phyloP scores from a whole-genome alignment of 2,113 vertebrate species.

The Pongo abelii region DNA sequence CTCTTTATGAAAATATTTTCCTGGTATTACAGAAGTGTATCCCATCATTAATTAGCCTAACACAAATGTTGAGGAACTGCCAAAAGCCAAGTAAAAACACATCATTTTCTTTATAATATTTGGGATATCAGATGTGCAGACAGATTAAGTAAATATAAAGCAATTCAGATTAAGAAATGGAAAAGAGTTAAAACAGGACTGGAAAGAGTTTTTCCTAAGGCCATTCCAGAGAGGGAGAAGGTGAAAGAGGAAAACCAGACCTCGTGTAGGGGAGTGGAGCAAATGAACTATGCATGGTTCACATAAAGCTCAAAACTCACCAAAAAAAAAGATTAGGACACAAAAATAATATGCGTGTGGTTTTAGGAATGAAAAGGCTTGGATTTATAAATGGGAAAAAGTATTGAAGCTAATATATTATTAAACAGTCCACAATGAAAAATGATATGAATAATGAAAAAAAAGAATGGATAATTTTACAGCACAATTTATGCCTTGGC shows the following conservation, averaged over 20 bases:
- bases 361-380: background rate
- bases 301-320: background rate
- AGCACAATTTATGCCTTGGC: background rate
- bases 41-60: background rate
- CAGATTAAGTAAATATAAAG: constrained; percentile 6
- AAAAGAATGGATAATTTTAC: background rate
- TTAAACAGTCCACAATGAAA: background rate
- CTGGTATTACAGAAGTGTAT: background rate
- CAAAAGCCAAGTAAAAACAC: background rate
- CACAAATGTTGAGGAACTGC: background rate
- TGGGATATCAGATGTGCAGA: background rate
- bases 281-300: background rate
- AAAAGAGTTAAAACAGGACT: background rate
- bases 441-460: too few species aligned
- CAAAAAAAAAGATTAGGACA: background rate
- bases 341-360: background rate
- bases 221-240: background rate
- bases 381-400: background rate
- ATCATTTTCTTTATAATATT: background rate
- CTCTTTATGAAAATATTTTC: background rate
- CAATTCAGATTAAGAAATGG: background rate
- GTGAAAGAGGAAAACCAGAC: background rate
- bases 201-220: background rate
- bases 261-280: background rate
- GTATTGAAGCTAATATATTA: background rate